Evolutionary conservation across 2,797 vertebrate genomes (phyloP).

Genomic region (Sciurus vulgaris): DNA sequence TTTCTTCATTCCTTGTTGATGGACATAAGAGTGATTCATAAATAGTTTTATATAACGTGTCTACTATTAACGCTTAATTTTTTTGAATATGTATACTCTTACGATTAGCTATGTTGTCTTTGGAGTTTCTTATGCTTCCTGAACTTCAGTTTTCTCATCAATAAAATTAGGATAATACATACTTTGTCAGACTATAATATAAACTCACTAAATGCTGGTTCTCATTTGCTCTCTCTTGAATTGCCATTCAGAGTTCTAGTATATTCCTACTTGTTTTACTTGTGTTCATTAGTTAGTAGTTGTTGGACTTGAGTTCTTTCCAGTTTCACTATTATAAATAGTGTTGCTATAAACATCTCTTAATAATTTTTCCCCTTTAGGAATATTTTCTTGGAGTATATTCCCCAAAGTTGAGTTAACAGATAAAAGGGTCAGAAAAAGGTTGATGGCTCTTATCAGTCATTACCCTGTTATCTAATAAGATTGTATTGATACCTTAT

Average conservation of each 20-base stretch:
- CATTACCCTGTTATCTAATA: neutral
- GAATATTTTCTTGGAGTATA: conserved; percentile 61
- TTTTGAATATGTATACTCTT: conserved; percentile 56
- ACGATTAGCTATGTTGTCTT: neutral
- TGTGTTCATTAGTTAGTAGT: conserved; percentile 50
- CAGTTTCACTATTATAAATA: conserved; percentile 58
- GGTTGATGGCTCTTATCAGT: conserved; percentile 59
- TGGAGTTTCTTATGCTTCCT: conserved; percentile 47
- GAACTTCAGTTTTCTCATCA: conserved; percentile 58
- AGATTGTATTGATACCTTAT: conserved; percentile 60
- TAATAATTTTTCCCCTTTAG: conserved; percentile 38
- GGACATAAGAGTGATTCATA: conserved; percentile 4
- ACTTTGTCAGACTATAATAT: neutral
- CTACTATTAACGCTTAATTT: conserved; percentile 37
- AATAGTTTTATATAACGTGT: conserved; percentile 26
- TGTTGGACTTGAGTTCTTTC: conserved; percentile 40
- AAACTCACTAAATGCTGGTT: conserved; percentile 36
- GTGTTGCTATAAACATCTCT: conserved; percentile 57
- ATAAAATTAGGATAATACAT: conserved; percentile 58
- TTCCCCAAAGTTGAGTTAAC: conserved; percentile 54
- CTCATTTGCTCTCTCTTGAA: conserved; percentile 48
- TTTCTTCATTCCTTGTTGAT: conserved; percentile 65
- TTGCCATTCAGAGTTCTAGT: conserved; percentile 33
- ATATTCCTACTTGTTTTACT: conserved; percentile 39
- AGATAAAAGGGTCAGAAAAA: conserved; percentile 56